Evolutionary conservation across 2,888 invertebrate genomes (phyloP).

Genomic region (Andrena bucephala): DNA sequence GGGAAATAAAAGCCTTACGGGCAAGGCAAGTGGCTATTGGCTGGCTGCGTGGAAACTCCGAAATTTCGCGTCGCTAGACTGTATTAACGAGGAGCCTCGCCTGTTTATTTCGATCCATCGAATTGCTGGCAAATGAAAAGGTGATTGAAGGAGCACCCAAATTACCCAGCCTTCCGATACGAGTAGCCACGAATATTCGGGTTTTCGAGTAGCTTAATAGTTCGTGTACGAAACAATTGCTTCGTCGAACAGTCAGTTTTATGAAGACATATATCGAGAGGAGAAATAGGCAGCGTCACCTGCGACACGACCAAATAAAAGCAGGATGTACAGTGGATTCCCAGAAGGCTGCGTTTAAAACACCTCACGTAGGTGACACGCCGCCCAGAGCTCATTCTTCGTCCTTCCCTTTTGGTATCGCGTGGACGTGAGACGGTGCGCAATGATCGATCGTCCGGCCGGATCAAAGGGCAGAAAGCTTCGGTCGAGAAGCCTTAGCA

Average conservation of each 20-base stretch:
- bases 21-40: conserved; percentile 10
- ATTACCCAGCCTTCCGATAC: conserved; percentile 8
- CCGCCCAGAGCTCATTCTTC: conserved; percentile 25
- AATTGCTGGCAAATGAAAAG: neutral
- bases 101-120: neutral
- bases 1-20: conserved; percentile 5
- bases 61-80: neutral
- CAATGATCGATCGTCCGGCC: conserved; percentile 60
- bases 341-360: conserved; percentile 51
- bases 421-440: conserved; percentile 32
- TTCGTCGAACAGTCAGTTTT: neutral
- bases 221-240: conserved; percentile 24
- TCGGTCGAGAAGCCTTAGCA: conserved; percentile 53
- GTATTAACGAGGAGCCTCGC: conserved; percentile 1
- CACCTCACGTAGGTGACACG: conserved; percentile 60
- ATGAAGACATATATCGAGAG: neutral
- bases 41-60: neutral
- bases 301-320: conserved; percentile 46
- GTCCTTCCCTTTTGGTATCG: neutral
- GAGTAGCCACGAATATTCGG: conserved; percentile 2
- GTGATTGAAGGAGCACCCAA: conserved; percentile 20
- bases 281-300: conserved; percentile 12
- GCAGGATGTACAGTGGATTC: conserved; percentile 41
- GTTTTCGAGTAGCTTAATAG: conserved; percentile 6
- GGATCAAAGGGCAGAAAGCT: conserved; percentile 56